Evolutionary conservation across 2,113 vertebrate species (phyloP).

Genomic region (Gobio gobio): DNA sequence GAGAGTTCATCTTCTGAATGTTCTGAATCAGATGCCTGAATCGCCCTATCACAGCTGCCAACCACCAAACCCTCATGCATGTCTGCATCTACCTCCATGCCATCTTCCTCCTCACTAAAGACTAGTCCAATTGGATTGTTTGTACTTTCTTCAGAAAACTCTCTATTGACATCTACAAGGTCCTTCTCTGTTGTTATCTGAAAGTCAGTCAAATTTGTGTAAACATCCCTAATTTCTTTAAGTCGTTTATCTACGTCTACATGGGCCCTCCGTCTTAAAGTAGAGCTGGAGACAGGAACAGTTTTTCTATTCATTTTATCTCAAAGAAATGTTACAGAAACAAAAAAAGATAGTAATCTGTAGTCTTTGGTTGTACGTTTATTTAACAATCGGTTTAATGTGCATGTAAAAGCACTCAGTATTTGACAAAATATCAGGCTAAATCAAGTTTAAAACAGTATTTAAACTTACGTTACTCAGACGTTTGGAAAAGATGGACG

Average conservation of each 20-base stretch:
- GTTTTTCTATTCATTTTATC: not conserved
- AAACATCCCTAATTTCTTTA: constrained; percentile 15
- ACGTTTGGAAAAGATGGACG: too few species aligned
- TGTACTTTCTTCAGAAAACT: not conserved
- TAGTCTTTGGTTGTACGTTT: too few species aligned
- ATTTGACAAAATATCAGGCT: too few species aligned
- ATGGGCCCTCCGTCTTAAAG: constrained; percentile 25
- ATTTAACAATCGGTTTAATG: too few species aligned
- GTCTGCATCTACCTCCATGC: too few species aligned
- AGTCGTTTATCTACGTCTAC: constrained; percentile 34
- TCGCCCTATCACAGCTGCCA: not conserved
- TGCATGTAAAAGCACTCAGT: too few species aligned
- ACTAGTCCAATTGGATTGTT: not conserved
- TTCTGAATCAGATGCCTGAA: too few species aligned
- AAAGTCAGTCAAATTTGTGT: constrained; percentile 12
- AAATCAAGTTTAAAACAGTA: too few species aligned
- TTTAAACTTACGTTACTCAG: too few species aligned
- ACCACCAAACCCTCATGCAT: too few species aligned
- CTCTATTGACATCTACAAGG: constrained; percentile 6
- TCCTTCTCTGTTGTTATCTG: not conserved
- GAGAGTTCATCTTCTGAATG: not conserved
- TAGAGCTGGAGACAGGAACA: not conserved
- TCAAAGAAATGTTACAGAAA: not conserved
- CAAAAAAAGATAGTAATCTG: not conserved
- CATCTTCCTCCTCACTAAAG: not conserved